Conservation (phyloP, 2,113 vertebrate genomes). For the Elachura formosa region DNA sequence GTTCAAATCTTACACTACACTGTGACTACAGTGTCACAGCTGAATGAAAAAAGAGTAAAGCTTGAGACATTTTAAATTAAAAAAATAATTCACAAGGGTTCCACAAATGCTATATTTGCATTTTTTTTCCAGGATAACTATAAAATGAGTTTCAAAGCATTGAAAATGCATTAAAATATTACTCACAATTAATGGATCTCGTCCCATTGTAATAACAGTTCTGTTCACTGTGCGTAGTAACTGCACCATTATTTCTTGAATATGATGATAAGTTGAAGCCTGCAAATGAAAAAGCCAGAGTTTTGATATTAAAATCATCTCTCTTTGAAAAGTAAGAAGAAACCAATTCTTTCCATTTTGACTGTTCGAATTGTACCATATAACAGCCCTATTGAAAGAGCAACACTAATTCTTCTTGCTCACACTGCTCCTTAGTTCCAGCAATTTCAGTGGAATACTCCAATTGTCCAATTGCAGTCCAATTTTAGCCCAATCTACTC, state of each 20-base stretch:
- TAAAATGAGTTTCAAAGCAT: background rate
- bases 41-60: background rate
- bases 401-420: background rate
- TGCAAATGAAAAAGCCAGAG: conserved; percentile 35
- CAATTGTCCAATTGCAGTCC: background rate
- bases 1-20: background rate
- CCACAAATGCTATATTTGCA: background rate
- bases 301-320: background rate
- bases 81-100: background rate
- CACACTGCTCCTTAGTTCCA: background rate
- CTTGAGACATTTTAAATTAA: background rate
- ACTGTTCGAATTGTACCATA: background rate
- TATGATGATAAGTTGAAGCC: conserved; percentile 86
- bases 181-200: conserved; percentile 91
- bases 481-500: background rate
- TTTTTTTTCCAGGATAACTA: background rate
- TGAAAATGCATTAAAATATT: background rate
- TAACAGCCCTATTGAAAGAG: background rate
- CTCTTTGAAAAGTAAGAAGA: background rate
- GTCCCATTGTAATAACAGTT: conserved; percentile 90
- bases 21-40: background rate
- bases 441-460: background rate
- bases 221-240: conserved; percentile 86
- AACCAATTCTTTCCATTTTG: background rate
- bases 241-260: conserved; percentile 89